Base-by-base conservation (phyloP, 2,888 invertebrate genomes). In the Philereme transversata region DNA sequence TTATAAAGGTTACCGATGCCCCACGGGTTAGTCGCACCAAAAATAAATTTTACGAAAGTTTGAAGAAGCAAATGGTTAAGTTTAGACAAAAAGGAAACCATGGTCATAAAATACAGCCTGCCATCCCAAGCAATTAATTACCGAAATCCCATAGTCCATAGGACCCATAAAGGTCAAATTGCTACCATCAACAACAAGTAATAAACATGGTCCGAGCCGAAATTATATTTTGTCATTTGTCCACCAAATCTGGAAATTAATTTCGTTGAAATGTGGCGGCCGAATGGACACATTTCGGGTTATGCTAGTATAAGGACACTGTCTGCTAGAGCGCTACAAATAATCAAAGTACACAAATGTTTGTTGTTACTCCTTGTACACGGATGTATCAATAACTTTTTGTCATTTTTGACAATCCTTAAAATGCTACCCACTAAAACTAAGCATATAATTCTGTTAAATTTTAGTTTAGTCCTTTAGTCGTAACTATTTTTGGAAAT, bases 191-290 rank as follows among this genome's bases (percentile, higher is more conserved):
- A 72, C 69, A 60, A 70, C 63, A 62, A 60, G 65, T 71, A 69
- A 77, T 78, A 76, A 81, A 79, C 76, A 75, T 72, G 73, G 74
- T 67, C 72, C 70, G 63, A 69, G 71, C 59, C 68, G 63, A 62
- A 72, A 71, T 70, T 73, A 72, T 72, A 75, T 72, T 75, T 68
- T 65, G 68, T 72, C 78, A 76, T 71, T 69, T 63, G 67, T 62
- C 69, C 66, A 51, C 57, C 62, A 71, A 82, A 79, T 81, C 78
- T 79, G 67, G 55, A 56, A 68, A 70, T 70, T 70, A 66, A 70
- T 70, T 68, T 65, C 62, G 65, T 60, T 59, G 62, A 49, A 59
- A 59, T 59, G 63, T 41, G 64, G 60, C 57, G 53, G 51, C 33
- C 45, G 49, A 49, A 55, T 50, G 54, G 58, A 51, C 60, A 52